phyloP scores from a whole-genome alignment of 2,113 vertebrate genomes.

The Zosterops hypoxanthus region DNA sequence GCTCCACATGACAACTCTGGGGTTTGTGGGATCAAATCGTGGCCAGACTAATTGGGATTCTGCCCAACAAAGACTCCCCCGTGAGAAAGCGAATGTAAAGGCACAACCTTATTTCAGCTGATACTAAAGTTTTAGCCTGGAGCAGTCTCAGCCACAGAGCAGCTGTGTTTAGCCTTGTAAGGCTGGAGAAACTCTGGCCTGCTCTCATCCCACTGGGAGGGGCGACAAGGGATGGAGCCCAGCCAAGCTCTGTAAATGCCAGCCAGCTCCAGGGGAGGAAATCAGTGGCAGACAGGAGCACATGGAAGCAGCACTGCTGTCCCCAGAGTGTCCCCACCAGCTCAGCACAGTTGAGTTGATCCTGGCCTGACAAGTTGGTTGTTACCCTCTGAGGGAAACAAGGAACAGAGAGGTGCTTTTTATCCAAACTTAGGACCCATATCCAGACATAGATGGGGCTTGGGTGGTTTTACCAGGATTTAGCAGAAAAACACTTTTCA shows the following conservation, averaged over 20 bases:
- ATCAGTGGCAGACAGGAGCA: background rate
- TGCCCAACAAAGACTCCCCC: background rate
- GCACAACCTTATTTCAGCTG: background rate
- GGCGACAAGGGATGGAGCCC: background rate
- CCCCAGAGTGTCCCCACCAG: background rate
- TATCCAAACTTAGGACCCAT: background rate
- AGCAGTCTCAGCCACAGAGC: conserved; percentile 44
- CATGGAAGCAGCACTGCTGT: background rate
- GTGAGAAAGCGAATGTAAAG: background rate
- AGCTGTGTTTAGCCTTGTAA: conserved; percentile 6
- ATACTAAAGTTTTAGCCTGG: background rate
- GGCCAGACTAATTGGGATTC: conserved; percentile 11
- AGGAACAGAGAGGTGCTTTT: background rate
- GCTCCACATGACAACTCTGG: background rate
- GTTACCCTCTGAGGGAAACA: rapidly evolving
- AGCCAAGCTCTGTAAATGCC: background rate
- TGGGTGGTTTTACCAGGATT: background rate
- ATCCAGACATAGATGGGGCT: background rate
- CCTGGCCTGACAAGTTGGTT: background rate
- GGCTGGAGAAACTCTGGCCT: background rate
- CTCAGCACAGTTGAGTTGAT: background rate
- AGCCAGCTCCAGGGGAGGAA: background rate
- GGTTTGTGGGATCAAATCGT: background rate
- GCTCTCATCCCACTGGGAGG: background rate
- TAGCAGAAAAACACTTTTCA: background rate